Conservation (phyloP, 2,888 invertebrate genomes). For the Fragum fragum region DNA sequence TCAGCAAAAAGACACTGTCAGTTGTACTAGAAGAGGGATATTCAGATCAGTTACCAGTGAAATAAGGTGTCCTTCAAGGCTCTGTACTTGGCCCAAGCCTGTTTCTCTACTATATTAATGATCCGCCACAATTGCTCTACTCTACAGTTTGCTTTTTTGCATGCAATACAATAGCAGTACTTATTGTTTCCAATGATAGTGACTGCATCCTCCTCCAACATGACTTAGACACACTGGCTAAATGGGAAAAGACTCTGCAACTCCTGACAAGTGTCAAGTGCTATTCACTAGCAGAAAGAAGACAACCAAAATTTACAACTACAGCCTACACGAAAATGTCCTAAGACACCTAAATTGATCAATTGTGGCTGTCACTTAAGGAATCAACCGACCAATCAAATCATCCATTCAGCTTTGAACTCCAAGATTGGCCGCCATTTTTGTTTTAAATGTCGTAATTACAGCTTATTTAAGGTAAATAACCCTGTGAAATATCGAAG, state of each 20-base stretch:
- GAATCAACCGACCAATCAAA: too few relatives aligned
- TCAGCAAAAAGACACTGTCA: background rate
- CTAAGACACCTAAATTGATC: background rate
- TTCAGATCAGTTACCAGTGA: background rate
- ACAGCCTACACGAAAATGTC: background rate
- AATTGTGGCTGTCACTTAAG: too few relatives aligned
- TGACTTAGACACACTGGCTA: conserved; percentile 5
- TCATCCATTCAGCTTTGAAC: too few relatives aligned
- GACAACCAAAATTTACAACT: background rate
- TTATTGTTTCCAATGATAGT: background rate
- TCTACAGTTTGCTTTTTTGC: conserved; percentile 4
- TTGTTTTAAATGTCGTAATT: too few relatives aligned
- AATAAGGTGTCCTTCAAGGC: conserved; percentile 11
- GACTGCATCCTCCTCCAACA: background rate
- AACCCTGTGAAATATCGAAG: too few relatives aligned
- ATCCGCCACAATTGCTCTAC: background rate
- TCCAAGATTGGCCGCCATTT: too few relatives aligned
- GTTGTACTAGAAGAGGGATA: background rate
- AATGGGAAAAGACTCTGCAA: conserved; percentile 5
- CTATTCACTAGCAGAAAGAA: background rate
- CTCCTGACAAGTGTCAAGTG: conserved; percentile 13
- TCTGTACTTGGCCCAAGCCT: conserved; percentile 17
- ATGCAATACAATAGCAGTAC: background rate
- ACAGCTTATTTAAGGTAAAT: too few relatives aligned
- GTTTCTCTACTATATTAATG: conserved; percentile 18